A percentile compares a stretch with the other conserved stretches of the same genome.
phyloP scores from a whole-genome alignment of 2,797 vertebrate species.

The Lacerta viridis region DNA sequence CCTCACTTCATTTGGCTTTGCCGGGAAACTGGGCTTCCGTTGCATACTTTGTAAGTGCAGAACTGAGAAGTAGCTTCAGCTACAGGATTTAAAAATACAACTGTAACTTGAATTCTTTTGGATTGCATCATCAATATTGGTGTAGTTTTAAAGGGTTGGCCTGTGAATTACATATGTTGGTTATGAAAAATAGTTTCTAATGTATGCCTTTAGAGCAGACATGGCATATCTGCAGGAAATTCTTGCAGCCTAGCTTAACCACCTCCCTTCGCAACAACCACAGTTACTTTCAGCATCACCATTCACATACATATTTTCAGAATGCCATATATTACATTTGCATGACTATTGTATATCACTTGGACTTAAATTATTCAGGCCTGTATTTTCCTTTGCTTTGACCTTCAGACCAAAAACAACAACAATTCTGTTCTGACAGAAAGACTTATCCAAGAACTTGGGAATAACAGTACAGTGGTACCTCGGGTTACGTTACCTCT shows the following conservation, averaged over 20 bases:
- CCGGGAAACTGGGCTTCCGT: neutral
- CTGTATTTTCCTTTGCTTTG: neutral
- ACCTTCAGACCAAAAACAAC: neutral
- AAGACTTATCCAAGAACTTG: neutral
- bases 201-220: neutral
- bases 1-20: neutral
- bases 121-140: neutral
- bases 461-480: neutral
- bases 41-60: neutral
- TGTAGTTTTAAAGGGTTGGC: neutral
- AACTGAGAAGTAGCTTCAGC: neutral
- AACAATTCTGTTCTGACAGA: neutral
- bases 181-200: neutral
- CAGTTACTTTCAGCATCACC: too few relatives aligned
- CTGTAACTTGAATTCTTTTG: neutral
- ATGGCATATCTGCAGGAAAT: neutral
- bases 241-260: neutral
- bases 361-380: neutral
- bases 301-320: neutral
- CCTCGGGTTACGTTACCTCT: too few relatives aligned
- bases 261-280: neutral
- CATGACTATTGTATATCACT: neutral
- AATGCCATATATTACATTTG: neutral
- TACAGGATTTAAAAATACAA: neutral
- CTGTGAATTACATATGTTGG: neutral